phyloP scores from a whole-genome alignment of 1,140 invertebrate genomes.

The Aphidius gifuensis region DNA sequence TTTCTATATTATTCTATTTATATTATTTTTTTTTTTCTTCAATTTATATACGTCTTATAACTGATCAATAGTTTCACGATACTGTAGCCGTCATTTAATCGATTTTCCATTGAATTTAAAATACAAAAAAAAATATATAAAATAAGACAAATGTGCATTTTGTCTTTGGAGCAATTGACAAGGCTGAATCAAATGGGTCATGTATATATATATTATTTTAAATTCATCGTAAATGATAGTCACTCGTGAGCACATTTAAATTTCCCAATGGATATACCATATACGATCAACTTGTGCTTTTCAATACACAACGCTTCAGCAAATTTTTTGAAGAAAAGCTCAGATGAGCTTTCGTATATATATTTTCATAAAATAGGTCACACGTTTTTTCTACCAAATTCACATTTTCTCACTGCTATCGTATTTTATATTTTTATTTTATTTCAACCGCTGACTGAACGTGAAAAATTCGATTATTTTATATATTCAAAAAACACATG shows the following conservation, averaged over 20 bases:
- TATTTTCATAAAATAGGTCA: slow-evolving; percentile 20
- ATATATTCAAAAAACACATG: no score
- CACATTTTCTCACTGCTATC: no score
- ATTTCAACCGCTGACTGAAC: no score
- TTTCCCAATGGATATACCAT: slow-evolving; percentile 17
- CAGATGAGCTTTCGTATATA: slow-evolving; percentile 17
- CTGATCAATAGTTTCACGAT: no score
- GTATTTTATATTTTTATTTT: no score
- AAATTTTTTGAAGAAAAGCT: slow-evolving; percentile 9
- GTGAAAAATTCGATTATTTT: no score
- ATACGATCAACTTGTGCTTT: slow-evolving; percentile 10
- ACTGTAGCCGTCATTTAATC: no score
- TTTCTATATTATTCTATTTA: neutral
- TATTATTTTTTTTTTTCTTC: no score
- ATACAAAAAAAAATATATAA: no score
- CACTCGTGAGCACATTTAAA: slow-evolving; percentile 20
- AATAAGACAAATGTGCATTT: neutral
- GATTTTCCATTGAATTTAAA: no score
- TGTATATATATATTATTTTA: neutral
- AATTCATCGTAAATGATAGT: slow-evolving; percentile 2
- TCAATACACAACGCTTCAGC: neutral
- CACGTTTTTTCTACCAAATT: slow-evolving; percentile 13
- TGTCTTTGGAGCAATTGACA: neutral
- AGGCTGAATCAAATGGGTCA: slow-evolving; percentile 8
- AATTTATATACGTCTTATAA: no score